phyloP scores from a whole-genome alignment of 2,797 vertebrate species.

The Pampus argenteus region DNA sequence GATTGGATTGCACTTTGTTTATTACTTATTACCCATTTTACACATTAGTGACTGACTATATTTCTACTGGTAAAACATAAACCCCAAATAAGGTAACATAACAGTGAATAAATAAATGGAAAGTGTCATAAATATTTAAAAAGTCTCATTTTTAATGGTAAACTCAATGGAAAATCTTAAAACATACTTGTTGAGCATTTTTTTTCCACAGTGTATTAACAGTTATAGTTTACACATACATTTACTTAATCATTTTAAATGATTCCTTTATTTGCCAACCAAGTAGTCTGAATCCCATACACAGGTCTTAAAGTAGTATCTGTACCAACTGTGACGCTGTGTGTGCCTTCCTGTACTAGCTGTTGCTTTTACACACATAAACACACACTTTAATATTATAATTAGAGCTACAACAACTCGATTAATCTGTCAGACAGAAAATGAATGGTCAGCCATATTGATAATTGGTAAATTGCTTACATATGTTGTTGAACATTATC shows the following conservation, averaged over 20 bases:
- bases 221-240: too few species aligned
- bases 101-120: background rate
- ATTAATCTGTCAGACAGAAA: background rate
- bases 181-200: too few species aligned
- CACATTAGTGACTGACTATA: background rate
- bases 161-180: too few species aligned
- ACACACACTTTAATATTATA: background rate
- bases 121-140: background rate
- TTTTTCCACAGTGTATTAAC: background rate
- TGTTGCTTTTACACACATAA: conserved; percentile 9
- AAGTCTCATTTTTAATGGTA: too few species aligned
- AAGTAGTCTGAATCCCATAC: conserved; percentile 9
- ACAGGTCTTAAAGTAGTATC: background rate
- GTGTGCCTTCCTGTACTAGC: background rate
- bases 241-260: background rate
- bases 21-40: too few species aligned
- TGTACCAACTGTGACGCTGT: background rate
- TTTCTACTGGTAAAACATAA: background rate
- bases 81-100: too few species aligned
- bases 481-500: background rate
- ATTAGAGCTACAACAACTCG: background rate
- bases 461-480: background rate
- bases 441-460: too few species aligned
- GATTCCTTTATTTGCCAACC: conserved; percentile 26
- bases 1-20: too few species aligned